Conservation (phyloP, 1,140 invertebrate species). For the Forficula auricularia region DNA sequence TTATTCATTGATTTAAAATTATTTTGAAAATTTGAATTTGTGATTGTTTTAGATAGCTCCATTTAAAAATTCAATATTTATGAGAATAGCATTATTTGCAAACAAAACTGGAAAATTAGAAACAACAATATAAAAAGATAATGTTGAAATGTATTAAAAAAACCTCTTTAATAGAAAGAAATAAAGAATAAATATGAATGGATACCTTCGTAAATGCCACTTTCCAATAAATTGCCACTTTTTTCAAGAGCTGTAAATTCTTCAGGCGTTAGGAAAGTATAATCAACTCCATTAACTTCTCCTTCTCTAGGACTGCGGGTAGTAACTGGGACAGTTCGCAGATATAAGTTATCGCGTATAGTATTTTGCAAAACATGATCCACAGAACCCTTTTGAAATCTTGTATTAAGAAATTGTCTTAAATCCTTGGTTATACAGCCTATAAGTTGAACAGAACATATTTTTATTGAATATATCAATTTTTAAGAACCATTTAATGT, state of each 20-base stretch:
- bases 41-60: too few species aligned
- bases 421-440: conserved; percentile 33
- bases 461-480: too few species aligned
- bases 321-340: conserved; percentile 49
- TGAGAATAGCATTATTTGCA: too few species aligned
- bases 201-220: conserved; percentile 46
- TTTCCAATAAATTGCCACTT: conserved; percentile 43
- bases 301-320: conserved; percentile 37
- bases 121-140: too few species aligned
- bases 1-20: too few species aligned
- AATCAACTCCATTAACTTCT: conserved; percentile 47
- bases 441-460: too few species aligned
- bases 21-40: too few species aligned
- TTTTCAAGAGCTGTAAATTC: conserved; percentile 42
- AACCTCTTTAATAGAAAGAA: too few species aligned
- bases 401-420: conserved; percentile 38
- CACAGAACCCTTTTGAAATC: conserved; percentile 43
- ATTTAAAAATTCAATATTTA: too few species aligned
- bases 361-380: conserved; percentile 51
- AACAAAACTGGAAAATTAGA: too few species aligned
- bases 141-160: too few species aligned
- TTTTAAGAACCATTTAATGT: background rate
- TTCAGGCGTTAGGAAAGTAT: conserved; percentile 40
- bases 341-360: conserved; percentile 49
- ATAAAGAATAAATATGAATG: too few species aligned